These are phyloP conservation scores for Sebastes steindachneri DNA, from an alignment of 2,797 vertebrate genomes.

Conservation along the genomic window DNA sequence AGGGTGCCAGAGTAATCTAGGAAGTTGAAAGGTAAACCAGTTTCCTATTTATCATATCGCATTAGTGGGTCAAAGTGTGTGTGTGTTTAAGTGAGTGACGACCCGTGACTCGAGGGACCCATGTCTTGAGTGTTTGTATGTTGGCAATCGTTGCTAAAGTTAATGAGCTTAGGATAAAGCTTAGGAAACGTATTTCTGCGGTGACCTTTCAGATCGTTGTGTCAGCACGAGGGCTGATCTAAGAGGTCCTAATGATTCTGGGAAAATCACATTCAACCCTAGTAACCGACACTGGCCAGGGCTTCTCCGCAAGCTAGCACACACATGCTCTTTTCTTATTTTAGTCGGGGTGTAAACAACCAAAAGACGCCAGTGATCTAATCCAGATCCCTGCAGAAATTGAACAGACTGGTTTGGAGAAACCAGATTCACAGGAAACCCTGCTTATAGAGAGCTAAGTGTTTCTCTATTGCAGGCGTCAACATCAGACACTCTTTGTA, in stretches of 20 bases:
- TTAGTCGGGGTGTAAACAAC: conserved; percentile 52
- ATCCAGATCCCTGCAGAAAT: conserved; percentile 57
- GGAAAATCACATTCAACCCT: conserved; percentile 54
- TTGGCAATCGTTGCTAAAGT: conserved; percentile 22
- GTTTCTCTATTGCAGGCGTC: conserved; percentile 1
- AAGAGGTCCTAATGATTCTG: conserved; percentile 42
- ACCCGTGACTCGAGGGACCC: neutral
- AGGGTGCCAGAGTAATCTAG: neutral
- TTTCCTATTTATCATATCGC: neutral
- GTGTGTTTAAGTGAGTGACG: neutral
- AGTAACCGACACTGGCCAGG: conserved; percentile 1
- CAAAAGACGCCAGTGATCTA: conserved; percentile 41
- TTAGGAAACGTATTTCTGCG: conserved; percentile 28
- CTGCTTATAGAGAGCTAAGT: neutral
- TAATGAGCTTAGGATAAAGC: conserved; percentile 58
- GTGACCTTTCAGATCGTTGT: conserved; percentile 10
- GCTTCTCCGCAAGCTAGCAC: conserved; percentile 24
- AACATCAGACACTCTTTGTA: neutral
- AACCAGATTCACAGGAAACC: conserved; percentile 27
- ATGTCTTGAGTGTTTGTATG: conserved; percentile 5
- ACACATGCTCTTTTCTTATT: conserved; percentile 42
- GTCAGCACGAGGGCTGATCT: conserved; percentile 45
- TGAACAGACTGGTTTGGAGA: neutral
- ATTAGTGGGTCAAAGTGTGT: neutral
- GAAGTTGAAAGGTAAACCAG: conserved; percentile 25